Percentiles rank a stretch among this genome's conserved stretches.
phyloP scores from a whole-genome alignment of 2,888 invertebrate genomes.

The Nomada fabriciana region DNA sequence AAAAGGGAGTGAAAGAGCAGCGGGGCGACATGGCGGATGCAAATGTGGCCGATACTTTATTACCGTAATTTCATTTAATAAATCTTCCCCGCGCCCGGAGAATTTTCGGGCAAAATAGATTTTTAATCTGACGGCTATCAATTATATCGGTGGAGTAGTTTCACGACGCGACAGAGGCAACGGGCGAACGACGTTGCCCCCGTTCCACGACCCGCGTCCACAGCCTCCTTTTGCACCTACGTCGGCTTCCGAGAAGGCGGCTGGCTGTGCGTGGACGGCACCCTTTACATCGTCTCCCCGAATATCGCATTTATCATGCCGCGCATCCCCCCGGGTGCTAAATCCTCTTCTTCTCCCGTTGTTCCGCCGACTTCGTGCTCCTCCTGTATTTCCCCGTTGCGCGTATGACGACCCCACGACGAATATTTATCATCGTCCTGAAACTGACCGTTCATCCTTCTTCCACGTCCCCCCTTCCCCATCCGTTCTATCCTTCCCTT shows the following conservation, averaged over 20 bases:
- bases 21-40: constrained; percentile 11
- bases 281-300: constrained; percentile 47
- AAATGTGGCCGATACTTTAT: constrained; percentile 60
- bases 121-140: constrained; percentile 73
- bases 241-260: constrained; percentile 41
- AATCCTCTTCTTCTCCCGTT: constrained; percentile 43
- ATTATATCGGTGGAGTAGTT: constrained; percentile 62
- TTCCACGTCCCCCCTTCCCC: neutral
- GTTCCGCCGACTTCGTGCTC: constrained; percentile 30
- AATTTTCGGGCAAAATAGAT: constrained; percentile 70
- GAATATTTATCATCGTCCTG: constrained; percentile 67
- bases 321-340: constrained; percentile 55
- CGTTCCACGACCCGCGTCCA: constrained; percentile 21
- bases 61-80: constrained; percentile 77
- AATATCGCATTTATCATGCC: constrained; percentile 71
- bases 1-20: too few species aligned
- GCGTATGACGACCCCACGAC: constrained; percentile 57
- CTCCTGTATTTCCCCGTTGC: constrained; percentile 52
- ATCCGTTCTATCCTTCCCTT: too few species aligned
- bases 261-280: neutral
- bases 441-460: constrained; percentile 30
- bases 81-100: constrained; percentile 64
- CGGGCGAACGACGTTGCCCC: constrained; percentile 13
- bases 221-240: constrained; percentile 41
- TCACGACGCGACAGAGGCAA: constrained; percentile 18